Evolutionary conservation across 2,113 vertebrate species (phyloP).

Genomic region (Serinus canaria): DNA sequence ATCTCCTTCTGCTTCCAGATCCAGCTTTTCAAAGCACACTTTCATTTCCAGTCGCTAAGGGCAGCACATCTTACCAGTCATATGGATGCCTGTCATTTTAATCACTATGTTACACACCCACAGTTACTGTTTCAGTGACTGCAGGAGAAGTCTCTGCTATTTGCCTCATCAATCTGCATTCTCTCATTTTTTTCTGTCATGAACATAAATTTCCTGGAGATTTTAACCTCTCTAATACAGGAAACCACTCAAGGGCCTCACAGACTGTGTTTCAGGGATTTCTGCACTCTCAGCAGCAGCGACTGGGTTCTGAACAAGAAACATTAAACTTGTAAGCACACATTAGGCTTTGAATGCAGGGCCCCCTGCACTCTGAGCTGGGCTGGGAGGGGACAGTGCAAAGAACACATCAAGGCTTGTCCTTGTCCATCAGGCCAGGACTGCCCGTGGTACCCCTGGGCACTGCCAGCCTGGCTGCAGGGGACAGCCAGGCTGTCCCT

Average conservation of each 20-base stretch:
- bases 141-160: not conserved
- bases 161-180: not conserved
- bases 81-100: not conserved
- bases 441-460: not conserved
- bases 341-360: not conserved
- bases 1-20: not conserved
- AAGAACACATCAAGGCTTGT: not conserved
- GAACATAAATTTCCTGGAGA: not conserved
- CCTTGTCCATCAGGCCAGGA: not conserved
- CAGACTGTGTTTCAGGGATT: not conserved
- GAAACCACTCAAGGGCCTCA: not conserved
- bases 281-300: not conserved
- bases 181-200: not conserved
- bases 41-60: not conserved
- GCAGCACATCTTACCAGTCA: not conserved
- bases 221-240: not conserved
- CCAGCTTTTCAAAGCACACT: not conserved
- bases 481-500: not conserved
- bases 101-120: not conserved
- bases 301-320: not conserved
- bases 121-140: not conserved
- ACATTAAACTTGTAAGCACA: accelerated
- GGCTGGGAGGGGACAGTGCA: not conserved
- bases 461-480: not conserved
- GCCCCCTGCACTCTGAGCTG: not conserved